Evolutionary conservation across 2,797 vertebrate genomes (phyloP).

Genomic region (Myotis myotis): DNA sequence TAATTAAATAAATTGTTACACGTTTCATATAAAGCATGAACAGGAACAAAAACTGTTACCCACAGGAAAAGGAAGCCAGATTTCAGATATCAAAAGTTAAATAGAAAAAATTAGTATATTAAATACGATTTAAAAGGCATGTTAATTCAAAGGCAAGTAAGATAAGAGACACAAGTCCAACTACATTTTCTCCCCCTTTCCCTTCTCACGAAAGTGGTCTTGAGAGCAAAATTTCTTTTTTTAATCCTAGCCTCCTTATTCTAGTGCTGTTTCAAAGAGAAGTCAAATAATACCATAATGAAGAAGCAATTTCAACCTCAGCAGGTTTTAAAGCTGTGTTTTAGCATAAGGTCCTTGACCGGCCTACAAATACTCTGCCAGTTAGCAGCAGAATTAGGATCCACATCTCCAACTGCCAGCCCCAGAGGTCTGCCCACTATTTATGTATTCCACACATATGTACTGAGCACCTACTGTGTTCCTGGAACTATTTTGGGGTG

Average conservation of each 20-base stretch:
- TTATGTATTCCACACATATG: not conserved
- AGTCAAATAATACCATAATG: not conserved
- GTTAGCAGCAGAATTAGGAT: not conserved
- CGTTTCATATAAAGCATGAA: not conserved
- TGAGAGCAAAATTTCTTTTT: conserved; percentile 1
- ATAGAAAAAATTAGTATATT: not conserved
- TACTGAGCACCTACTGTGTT: not conserved
- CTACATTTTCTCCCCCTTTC: not conserved
- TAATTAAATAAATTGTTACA: conserved; percentile 20
- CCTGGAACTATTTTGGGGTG: not conserved
- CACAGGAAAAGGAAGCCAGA: not conserved
- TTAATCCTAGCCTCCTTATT: not conserved
- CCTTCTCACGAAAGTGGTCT: not conserved
- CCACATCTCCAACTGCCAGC: not conserved
- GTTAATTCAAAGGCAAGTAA: conserved; percentile 20
- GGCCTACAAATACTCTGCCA: not conserved
- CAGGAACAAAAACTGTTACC: not conserved
- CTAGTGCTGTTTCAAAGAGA: not conserved
- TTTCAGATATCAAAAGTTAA: conserved; percentile 31
- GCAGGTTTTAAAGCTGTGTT: not conserved
- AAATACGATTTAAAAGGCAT: not conserved
- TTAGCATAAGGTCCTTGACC: not conserved
- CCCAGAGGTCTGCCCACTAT: not conserved
- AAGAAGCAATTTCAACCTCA: not conserved
- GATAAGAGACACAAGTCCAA: not conserved